Evolutionary conservation across 2,113 vertebrate genomes (phyloP).

Genomic region (Ailurus styani): DNA sequence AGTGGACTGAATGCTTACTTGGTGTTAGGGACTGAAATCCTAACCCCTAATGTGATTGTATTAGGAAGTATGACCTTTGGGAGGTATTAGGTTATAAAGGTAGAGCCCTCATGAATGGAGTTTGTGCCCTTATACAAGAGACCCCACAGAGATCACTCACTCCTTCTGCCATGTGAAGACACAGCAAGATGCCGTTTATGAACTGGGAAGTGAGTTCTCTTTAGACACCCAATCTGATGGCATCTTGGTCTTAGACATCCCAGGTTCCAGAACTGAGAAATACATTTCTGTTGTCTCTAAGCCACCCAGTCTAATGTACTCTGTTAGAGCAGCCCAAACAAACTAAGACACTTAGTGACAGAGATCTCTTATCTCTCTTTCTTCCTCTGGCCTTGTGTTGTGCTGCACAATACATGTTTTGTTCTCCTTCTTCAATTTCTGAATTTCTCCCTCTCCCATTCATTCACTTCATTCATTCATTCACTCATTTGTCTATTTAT

Average conservation of each 20-base stretch:
- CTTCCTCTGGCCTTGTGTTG: background rate
- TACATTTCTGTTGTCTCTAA: background rate
- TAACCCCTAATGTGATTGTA: background rate
- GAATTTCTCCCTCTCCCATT: background rate
- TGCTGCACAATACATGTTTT: background rate
- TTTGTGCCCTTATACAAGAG: background rate
- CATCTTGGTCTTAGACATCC: background rate
- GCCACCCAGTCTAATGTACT: background rate
- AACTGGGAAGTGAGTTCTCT: background rate
- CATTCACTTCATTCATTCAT: background rate
- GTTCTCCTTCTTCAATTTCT: background rate
- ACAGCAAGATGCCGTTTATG: background rate
- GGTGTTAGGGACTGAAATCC: background rate
- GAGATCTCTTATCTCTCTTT: background rate
- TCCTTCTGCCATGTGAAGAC: background rate
- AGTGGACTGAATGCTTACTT: background rate
- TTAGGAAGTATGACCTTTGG: background rate
- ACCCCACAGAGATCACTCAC: background rate
- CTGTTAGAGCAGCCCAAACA: background rate
- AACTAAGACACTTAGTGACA: background rate
- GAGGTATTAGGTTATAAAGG: background rate
- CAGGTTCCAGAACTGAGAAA: background rate
- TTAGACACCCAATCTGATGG: background rate
- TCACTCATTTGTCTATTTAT: background rate
- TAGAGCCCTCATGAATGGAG: background rate